These are phyloP conservation scores for Grapholita molesta DNA, from an alignment of 1,140 invertebrate genomes.

Conservation along the genomic window DNA sequence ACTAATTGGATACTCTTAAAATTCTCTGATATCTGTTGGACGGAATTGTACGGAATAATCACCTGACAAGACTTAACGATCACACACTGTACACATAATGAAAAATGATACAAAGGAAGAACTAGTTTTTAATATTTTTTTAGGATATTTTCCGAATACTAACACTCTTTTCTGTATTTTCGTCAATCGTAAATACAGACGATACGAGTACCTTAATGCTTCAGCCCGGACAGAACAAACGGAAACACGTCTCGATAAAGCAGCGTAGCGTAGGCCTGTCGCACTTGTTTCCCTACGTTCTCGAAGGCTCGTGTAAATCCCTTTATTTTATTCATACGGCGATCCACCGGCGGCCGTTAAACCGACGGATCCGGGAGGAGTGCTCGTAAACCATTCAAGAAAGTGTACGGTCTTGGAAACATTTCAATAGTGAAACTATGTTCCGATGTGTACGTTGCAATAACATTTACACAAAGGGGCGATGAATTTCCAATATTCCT, in stretches of 20 bases:
- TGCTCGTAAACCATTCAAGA: background rate
- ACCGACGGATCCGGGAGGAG: background rate
- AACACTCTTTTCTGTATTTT: background rate
- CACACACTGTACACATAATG: no score
- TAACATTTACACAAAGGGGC: background rate
- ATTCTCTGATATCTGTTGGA: no score
- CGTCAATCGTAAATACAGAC: background rate
- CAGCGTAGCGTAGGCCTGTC: background rate
- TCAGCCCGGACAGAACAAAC: background rate
- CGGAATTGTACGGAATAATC: no score
- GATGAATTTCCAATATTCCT: background rate
- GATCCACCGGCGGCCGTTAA: background rate
- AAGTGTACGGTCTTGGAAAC: background rate
- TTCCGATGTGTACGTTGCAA: background rate
- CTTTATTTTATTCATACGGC: slow-evolving; percentile 14
- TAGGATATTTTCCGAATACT: background rate
- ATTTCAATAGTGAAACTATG: background rate
- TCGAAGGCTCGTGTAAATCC: background rate
- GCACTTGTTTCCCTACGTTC: background rate
- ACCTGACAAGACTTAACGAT: no score
- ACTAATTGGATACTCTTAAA: no score
- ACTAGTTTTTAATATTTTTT: no score
- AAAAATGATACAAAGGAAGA: no score
- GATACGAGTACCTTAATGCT: background rate
- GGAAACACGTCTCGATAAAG: background rate